Evolutionary conservation across 1,140 invertebrate genomes (phyloP), one percentile per base, ranked within the genome.

Genomic region (Drosophila pectinifera): DNA sequence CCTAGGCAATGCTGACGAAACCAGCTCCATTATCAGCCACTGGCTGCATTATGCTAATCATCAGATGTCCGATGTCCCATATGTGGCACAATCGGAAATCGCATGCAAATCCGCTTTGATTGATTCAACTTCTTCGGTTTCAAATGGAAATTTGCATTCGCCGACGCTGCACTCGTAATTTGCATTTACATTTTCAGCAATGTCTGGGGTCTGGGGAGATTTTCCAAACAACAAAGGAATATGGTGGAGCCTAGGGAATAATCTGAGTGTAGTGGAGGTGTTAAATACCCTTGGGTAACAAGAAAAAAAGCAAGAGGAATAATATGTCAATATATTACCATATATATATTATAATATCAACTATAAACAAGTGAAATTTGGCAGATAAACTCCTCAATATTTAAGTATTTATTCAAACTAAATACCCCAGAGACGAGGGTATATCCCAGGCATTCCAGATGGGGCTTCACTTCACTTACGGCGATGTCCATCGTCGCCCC

Each of bases 71-170:
- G 3, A 10, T 38, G 38, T 34, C 26, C 53, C 39, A 72, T 54
- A 51, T 73, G 45, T 73, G 70, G 48, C 46, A 20, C 68, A 73
- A 73, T 73, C 70, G 70, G 70, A 73, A 54, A 73, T 73, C 55
- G 68, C 34, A 73, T 73, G 46, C 70, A 73, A 73, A 73, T 73
- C 42, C 39, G 36, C 24, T 43, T 73, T 53, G 56, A 73, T 73
- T 73, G 70, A 73, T 70, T 70, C 46, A 53, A 53, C 49, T 69
- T 56, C 64, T 70, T 26, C 3, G 49, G 39, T 69, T 39, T 70
- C 49, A 70, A 70, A 70, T 34, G 36, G 5, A 28, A 48, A 72
- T 70, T 49, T 28, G 68, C 43, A 72, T 49, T 48, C 65, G 65
- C 68, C 36, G 67, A 31, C 26, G 16, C 22, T 36, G 67, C n/a